A percentile compares a stretch with the other conserved stretches of the same genome.
phyloP scores from a whole-genome alignment of 2,797 vertebrate species.

The Rhadinocentrus ornatus region DNA sequence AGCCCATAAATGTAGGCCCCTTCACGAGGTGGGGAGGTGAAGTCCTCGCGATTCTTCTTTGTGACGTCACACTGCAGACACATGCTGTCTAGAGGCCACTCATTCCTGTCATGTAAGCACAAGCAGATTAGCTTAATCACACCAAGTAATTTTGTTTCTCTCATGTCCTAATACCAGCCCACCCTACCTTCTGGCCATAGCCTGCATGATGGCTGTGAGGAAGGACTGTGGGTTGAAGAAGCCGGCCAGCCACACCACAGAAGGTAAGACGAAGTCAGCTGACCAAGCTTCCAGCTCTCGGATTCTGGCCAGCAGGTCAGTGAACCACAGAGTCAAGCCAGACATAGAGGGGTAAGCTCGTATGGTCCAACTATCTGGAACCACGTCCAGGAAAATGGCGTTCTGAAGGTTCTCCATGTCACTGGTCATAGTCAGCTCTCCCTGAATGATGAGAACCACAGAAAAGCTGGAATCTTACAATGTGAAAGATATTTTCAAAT shows the following conservation, averaged over 20 bases:
- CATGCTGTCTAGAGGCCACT: constrained; percentile 96
- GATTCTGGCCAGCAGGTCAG: constrained; percentile 89
- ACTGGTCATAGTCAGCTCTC: constrained; percentile 92
- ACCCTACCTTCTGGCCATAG: constrained; percentile 73
- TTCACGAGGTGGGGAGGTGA: constrained; percentile 88
- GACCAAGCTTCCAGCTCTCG: constrained; percentile 92
- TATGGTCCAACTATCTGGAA: constrained; percentile 90
- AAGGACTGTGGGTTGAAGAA: constrained; percentile 97
- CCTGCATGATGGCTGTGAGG: constrained; percentile 96
- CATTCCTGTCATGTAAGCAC: constrained; percentile 74
- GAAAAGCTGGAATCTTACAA: constrained; percentile 5
- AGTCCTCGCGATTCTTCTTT: constrained; percentile 91
- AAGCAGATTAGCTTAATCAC: background rate
- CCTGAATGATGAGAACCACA: constrained; percentile 75
- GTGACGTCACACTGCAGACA: constrained; percentile 92
- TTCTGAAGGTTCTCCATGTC: constrained; percentile 94
- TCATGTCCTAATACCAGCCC: background rate
- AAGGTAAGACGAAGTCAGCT: constrained; percentile 87
- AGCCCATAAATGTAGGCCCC: constrained; percentile 91
- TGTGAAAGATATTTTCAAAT: background rate
- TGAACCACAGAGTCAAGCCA: constrained; percentile 89
- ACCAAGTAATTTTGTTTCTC: background rate
- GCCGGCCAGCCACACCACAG: constrained; percentile 90
- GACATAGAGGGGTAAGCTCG: constrained; percentile 91
- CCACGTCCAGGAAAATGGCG: constrained; percentile 87